Conservation (phyloP, 1,140 invertebrate species). For the Andricus grossulariae region DNA sequence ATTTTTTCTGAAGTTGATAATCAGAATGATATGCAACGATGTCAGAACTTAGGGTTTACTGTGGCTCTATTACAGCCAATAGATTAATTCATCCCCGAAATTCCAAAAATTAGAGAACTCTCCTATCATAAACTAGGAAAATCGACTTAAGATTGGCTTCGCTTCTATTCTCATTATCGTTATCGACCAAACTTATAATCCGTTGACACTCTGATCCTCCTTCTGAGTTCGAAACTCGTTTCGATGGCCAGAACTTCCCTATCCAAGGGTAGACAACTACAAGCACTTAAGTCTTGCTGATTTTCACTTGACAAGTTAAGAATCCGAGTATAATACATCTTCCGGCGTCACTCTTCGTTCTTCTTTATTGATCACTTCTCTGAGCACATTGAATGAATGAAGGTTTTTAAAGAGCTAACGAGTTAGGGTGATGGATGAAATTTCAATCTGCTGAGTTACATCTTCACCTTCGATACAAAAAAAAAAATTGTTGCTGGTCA, state of each 20-base stretch:
- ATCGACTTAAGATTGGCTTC: not conserved
- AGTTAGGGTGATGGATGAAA: too few species aligned
- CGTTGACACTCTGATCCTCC: slow-evolving; percentile 50
- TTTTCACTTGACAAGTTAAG: slow-evolving; percentile 12
- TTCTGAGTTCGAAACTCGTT: slow-evolving; percentile 39
- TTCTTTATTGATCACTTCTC: not conserved
- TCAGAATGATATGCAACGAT: too few species aligned
- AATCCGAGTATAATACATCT: not conserved
- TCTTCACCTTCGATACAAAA: too few species aligned
- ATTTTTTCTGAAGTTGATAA: too few species aligned
- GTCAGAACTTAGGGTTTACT: too few species aligned
- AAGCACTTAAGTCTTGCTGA: slow-evolving; percentile 1
- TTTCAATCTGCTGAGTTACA: too few species aligned
- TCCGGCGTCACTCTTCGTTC: not conserved
- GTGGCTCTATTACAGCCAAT: too few species aligned
- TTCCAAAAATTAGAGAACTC: too few species aligned
- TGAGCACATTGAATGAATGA: not conserved
- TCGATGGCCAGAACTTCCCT: slow-evolving; percentile 26
- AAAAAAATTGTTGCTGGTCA: too few species aligned
- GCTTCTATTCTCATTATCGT: slow-evolving; percentile 3
- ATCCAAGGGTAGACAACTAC: slow-evolving; percentile 28
- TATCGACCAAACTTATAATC: slow-evolving; percentile 38
- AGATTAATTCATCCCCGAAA: too few species aligned
- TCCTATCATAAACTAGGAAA: not conserved
- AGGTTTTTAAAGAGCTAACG: too few species aligned